phyloP scores from a whole-genome alignment of 2,113 vertebrate genomes.

The Dasyprocta punctata region DNA sequence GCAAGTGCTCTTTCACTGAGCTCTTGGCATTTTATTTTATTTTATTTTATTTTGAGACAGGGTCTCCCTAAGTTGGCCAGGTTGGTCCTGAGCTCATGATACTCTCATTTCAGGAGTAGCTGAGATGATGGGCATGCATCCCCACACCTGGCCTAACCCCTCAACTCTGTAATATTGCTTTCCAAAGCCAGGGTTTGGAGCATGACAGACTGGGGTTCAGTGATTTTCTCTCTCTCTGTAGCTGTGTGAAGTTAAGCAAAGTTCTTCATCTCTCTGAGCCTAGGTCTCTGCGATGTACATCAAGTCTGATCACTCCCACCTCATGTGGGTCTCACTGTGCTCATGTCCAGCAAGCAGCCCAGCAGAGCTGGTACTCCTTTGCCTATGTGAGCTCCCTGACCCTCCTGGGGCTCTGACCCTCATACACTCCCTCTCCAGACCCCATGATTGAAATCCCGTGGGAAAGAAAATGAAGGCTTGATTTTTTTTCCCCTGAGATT shows the following conservation, averaged over 20 bases:
- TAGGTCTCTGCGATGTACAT: not conserved
- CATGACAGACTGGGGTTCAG: not conserved
- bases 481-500: slow-evolving; percentile 53
- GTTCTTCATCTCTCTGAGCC: not conserved
- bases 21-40: not conserved
- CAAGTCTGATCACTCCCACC: not conserved
- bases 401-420: slow-evolving; percentile 11
- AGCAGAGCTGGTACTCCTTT: not conserved
- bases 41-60: not conserved
- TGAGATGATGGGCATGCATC: not conserved
- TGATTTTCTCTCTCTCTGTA: not conserved
- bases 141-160: not conserved
- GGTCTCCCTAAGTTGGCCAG: not conserved
- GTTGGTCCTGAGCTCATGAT: not conserved
- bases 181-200: not conserved
- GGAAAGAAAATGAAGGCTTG: slow-evolving; percentile 67
- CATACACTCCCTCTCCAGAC: slow-evolving; percentile 21
- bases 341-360: not conserved
- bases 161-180: not conserved
- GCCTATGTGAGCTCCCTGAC: not conserved
- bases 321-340: not conserved
- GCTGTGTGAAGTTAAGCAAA: not conserved
- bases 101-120: not conserved
- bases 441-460: slow-evolving; percentile 62
- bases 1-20: not conserved